Evolutionary conservation across 2,113 vertebrate species (phyloP), one percentile per base, ranked within the genome.

Genomic region (Erythrocercus mccallii): DNA sequence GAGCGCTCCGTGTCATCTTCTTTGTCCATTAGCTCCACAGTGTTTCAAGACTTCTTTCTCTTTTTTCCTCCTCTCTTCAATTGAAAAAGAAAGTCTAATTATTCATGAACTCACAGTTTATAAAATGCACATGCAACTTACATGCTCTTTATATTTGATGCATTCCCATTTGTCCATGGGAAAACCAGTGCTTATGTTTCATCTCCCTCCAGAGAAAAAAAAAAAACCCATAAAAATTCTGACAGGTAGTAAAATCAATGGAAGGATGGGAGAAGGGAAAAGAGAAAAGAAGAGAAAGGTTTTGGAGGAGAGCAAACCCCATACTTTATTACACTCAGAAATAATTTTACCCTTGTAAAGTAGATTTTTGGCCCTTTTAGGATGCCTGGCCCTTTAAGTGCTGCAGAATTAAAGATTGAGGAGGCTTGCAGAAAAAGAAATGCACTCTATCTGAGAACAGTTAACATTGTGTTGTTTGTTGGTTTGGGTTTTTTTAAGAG

Each of bases 1-100:
- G 76, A 90, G 53, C 28, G 45, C 62, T 81, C 30, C 45, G 30
- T 94, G 84, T 82, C 90, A 91, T 92, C 48, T 73, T 88, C 84
- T 90, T 87, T 83, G 47, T 86, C 45, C 61, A 18, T 87, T 76
- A 88, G 10, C 35, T 42, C 9, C 27, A 45, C 15, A 24, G 10
- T 28, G 5, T 81, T 81, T 73, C 60, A 76, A 30, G 16, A 20
- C 10, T 30, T 13, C 14, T 45, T 13, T 28, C 33, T 47, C 10
- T 13, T 3, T 7, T 20, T 21, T 1, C 2, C 3, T 28, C 2
- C 2, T 9, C 28, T 33, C 3, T 6, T 12, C 18, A 19, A 16
- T 21, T n/a, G 25, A 42, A 60, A 71, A 15, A n/a, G 14, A 48
- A 33, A 9, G 24, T 2, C 22, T 23, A 86, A 79, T 38, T 85